Conservation (phyloP, 1,140 invertebrate species). For the Sycobia sp. region DNA sequence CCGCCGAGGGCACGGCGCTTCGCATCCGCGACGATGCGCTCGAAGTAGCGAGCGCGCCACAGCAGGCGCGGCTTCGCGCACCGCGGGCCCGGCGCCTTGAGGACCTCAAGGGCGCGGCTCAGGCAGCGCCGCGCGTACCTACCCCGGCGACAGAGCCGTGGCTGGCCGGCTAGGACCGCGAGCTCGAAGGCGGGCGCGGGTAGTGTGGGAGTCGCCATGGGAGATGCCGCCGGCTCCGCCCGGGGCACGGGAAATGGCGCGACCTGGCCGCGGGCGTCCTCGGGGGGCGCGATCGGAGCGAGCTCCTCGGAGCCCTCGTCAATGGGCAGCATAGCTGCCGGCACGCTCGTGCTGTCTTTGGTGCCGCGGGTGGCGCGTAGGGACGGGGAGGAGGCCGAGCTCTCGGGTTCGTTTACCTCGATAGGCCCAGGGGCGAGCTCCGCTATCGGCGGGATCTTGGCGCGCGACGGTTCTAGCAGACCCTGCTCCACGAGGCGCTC, state of each 20-base stretch:
- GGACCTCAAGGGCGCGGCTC: neutral
- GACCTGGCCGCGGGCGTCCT: neutral
- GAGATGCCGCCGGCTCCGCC: no score
- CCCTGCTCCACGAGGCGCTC: slow-evolving; percentile 52
- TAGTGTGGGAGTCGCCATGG: neutral
- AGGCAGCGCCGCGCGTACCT: slow-evolving; percentile 25
- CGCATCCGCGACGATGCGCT: slow-evolving; percentile 9
- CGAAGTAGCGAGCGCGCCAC: slow-evolving; percentile 20
- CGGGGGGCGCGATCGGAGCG: neutral
- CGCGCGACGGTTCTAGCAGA: slow-evolving; percentile 44
- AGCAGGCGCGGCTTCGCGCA: slow-evolving; percentile 2
- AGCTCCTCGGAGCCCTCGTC: slow-evolving; percentile 1
- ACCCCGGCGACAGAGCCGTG: slow-evolving; percentile 7
- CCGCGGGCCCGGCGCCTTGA: neutral
- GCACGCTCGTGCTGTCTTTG: neutral
- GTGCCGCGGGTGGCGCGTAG: neutral
- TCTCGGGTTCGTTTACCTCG: slow-evolving; percentile 48
- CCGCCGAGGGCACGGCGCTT: neutral
- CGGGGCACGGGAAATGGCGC: neutral
- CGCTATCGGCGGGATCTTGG: no score
- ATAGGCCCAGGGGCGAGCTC: slow-evolving; percentile 41
- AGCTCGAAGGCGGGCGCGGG: neutral
- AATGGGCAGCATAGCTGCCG: slow-evolving; percentile 12
- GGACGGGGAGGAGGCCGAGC: no score
- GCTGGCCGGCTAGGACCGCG: neutral